A percentile compares a stretch with the other conserved stretches of the same genome.
Evolutionary conservation across 2,797 vertebrate genomes (phyloP).

Genomic region (Tachyglossus aculeatus): DNA sequence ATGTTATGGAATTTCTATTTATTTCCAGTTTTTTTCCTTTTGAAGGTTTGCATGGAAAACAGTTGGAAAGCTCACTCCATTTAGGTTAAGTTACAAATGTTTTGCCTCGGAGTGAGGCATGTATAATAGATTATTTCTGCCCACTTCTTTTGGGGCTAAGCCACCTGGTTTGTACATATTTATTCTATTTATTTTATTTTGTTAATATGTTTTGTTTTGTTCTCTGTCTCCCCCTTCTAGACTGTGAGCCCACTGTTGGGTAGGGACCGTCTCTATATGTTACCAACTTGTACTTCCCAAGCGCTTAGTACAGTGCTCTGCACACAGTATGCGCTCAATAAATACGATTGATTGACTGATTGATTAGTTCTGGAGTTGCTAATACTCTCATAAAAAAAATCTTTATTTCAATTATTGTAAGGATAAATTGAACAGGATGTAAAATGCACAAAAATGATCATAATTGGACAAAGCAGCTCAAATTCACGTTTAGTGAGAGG

Average conservation of each 20-base stretch:
- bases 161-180: too few relatives aligned
- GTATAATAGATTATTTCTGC: constrained; percentile 27
- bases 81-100: constrained; percentile 23
- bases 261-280: too few relatives aligned
- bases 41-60: background rate
- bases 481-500: constrained; percentile 14
- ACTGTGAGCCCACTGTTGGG: too few relatives aligned
- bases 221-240: too few relatives aligned
- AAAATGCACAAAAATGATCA: constrained; percentile 31
- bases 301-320: too few relatives aligned
- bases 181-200: too few relatives aligned
- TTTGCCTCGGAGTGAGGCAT: constrained; percentile 25
- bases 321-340: too few relatives aligned
- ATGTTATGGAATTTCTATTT: constrained; percentile 3
- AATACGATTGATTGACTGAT: too few relatives aligned
- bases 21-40: background rate
- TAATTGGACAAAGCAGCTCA: constrained; percentile 15
- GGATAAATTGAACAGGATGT: background rate
- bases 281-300: too few relatives aligned
- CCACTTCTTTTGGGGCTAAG: constrained; percentile 19
- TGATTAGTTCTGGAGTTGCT: background rate
- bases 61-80: background rate
- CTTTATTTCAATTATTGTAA: constrained; percentile 24
- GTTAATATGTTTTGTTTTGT: too few relatives aligned
- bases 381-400: background rate